Evolutionary conservation across 2,888 invertebrate genomes (phyloP).

Genomic region (Anodontia alba): DNA sequence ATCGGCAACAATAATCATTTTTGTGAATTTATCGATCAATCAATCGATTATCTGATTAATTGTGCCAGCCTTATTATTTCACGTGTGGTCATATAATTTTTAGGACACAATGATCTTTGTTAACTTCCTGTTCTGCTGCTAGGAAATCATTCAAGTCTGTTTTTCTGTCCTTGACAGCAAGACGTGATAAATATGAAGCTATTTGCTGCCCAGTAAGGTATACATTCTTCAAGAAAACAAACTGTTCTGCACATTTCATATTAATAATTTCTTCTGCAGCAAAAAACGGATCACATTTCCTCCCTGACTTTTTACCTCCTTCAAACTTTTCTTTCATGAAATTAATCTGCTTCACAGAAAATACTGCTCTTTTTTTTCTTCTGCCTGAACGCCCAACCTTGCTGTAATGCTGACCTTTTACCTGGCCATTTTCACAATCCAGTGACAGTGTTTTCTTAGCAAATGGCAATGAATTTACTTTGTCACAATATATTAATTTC

Average conservation of each 20-base stretch:
- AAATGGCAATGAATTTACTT: not conserved
- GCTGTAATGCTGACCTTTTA: not conserved
- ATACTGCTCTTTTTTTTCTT: not conserved
- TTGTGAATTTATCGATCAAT: not conserved
- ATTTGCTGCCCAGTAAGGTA: slow-evolving; percentile 9
- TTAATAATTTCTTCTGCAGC: not conserved
- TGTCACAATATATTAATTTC: not conserved
- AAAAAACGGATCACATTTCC: not conserved
- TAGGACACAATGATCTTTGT: no score
- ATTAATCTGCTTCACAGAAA: not conserved
- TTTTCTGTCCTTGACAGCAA: not conserved
- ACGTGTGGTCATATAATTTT: no score
- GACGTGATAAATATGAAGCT: not conserved
- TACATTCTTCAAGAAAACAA: not conserved
- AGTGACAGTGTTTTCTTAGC: not conserved
- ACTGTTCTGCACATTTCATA: not conserved
- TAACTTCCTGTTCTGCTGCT: not conserved
- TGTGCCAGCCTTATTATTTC: no score
- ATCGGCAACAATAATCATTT: no score
- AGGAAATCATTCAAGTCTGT: not conserved
- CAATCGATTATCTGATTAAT: not conserved
- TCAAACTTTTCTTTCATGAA: slow-evolving; percentile 6
- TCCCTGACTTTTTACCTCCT: slow-evolving; percentile 8
- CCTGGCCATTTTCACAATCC: not conserved
- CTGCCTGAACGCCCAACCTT: not conserved